Percentiles rank a stretch among this genome's conserved stretches.
Conservation (phyloP, 2,797 vertebrate species). For the Amazona finschi region DNA sequence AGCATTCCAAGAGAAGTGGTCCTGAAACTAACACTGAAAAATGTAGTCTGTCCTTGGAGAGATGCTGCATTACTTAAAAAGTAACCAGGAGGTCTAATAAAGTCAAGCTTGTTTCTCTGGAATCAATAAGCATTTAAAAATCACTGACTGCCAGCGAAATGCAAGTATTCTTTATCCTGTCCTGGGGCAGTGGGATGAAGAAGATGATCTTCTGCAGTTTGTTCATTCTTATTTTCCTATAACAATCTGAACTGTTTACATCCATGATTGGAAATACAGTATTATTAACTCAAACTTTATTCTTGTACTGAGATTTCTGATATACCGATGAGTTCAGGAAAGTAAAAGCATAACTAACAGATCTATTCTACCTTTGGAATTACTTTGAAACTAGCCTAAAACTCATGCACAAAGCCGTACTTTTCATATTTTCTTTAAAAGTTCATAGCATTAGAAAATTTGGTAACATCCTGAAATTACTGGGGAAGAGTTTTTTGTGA, state of each 20-base stretch:
- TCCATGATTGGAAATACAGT: background rate
- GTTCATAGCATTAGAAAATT: background rate
- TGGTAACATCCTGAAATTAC: background rate
- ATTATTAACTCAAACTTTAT: background rate
- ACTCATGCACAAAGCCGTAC: background rate
- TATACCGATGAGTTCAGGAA: background rate
- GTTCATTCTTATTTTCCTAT: background rate
- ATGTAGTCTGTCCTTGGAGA: background rate
- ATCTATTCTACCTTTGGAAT: background rate
- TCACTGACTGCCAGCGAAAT: background rate
- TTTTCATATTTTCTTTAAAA: background rate
- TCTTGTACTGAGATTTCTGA: background rate
- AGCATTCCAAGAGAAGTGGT: background rate
- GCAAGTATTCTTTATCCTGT: background rate
- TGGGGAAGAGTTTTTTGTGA: background rate
- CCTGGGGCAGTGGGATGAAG: background rate
- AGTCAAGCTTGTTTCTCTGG: background rate
- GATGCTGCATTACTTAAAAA: background rate
- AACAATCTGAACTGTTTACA: background rate
- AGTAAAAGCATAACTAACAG: background rate
- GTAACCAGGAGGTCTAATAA: background rate
- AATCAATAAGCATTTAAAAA: background rate
- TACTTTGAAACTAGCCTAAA: background rate
- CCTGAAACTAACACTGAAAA: background rate
- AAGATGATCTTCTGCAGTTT: background rate